Conservation (phyloP, 2,797 vertebrate genomes). For the Channallabes apus region DNA sequence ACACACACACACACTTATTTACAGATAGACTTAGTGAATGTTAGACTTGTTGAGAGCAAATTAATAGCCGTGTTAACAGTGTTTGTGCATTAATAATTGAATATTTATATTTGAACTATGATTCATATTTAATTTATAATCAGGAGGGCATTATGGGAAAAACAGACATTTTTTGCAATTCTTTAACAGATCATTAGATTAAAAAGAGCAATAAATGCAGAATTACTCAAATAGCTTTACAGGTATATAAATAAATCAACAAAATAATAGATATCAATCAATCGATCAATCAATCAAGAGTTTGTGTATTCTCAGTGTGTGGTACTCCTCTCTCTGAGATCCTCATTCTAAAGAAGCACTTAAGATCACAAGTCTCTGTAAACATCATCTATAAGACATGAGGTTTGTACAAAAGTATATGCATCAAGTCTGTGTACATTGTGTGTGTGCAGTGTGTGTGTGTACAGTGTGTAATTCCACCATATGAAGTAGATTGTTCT, state of each 20-base stretch:
- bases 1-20: not conserved
- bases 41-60: not conserved
- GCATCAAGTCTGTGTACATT: slow-evolving; percentile 30
- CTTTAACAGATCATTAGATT: slow-evolving; percentile 7
- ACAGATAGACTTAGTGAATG: too few species aligned
- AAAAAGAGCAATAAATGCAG: slow-evolving; percentile 20
- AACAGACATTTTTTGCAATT: not conserved
- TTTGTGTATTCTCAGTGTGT: slow-evolving; percentile 41
- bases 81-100: not conserved
- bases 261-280: not conserved
- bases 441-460: slow-evolving; percentile 32
- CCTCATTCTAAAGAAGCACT: slow-evolving; percentile 66
- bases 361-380: slow-evolving; percentile 78
- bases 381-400: slow-evolving; percentile 64
- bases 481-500: slow-evolving; percentile 40
- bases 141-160: slow-evolving; percentile 42
- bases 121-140: not conserved
- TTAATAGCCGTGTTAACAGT: not conserved
- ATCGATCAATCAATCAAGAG: slow-evolving; percentile 11
- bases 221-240: not conserved
- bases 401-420: slow-evolving; percentile 47
- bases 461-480: slow-evolving; percentile 37
- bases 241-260: not conserved
- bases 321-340: slow-evolving; percentile 45
- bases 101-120: not conserved